Evolutionary conservation across 2,888 invertebrate species (phyloP).

Genomic region (Subacronicta megacephala): DNA sequence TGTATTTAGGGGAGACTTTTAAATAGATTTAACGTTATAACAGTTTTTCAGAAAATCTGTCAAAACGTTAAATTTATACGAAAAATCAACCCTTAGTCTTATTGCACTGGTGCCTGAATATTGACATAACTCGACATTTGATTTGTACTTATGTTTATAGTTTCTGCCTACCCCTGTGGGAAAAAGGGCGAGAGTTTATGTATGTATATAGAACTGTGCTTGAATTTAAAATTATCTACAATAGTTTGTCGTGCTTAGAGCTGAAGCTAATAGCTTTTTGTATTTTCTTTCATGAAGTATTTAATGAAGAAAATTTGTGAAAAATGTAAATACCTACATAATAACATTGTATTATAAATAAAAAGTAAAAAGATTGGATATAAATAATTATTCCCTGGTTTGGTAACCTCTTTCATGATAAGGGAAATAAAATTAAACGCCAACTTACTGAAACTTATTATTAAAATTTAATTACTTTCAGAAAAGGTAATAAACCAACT

Average conservation of each 20-base stretch:
- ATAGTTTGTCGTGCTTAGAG: constrained; percentile 9
- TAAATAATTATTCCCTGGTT: neutral
- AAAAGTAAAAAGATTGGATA: constrained; percentile 5
- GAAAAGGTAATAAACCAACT: constrained; percentile 61
- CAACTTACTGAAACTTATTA: constrained; percentile 59
- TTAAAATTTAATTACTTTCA: constrained; percentile 61
- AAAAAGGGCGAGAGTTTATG: too few species aligned
- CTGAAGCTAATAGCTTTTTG: constrained; percentile 20
- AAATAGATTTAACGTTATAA: too few species aligned
- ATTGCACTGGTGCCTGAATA: constrained; percentile 49
- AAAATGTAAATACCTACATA: neutral
- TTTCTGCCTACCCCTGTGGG: too few species aligned
- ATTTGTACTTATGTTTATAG: too few species aligned
- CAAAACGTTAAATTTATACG: too few species aligned
- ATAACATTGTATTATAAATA: neutral
- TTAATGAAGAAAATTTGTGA: neutral
- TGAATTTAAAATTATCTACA: constrained; percentile 21
- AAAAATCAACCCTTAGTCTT: too few species aligned
- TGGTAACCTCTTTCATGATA: neutral
- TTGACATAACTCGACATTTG: constrained; percentile 32
- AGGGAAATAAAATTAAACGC: constrained; percentile 62
- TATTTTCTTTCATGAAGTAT: constrained; percentile 4
- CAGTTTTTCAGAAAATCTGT: too few species aligned
- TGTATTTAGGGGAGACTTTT: too few species aligned
- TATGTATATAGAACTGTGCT: too few species aligned